Evolutionary conservation across 2,888 invertebrate species (phyloP).

Genomic region (Parnassius mnemosyne): DNA sequence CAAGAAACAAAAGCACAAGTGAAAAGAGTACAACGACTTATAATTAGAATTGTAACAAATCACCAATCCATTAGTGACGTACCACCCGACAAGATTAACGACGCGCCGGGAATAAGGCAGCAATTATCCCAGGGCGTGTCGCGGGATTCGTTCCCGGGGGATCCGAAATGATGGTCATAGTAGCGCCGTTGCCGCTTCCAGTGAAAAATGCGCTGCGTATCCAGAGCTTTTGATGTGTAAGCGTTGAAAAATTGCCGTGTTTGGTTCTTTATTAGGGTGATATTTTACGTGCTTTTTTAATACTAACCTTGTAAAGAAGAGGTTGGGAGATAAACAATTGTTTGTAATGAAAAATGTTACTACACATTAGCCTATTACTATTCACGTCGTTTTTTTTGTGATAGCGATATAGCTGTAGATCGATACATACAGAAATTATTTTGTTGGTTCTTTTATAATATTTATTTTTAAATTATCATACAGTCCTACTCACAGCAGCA

Average conservation of each 20-base stretch:
- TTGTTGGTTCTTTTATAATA: no score
- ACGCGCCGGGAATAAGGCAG: conserved; percentile 56
- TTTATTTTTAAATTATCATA: no score
- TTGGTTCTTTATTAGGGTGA: conserved; percentile 31
- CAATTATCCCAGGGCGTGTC: conserved; percentile 53
- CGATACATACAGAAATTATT: no score
- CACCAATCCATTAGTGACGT: conserved; percentile 62
- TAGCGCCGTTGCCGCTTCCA: conserved; percentile 32
- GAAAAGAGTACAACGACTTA: conserved; percentile 33
- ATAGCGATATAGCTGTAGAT: not conserved
- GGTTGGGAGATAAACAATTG: conserved; percentile 15
- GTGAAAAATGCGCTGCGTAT: conserved; percentile 36
- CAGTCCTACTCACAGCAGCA: no score
- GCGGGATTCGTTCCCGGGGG: conserved; percentile 43
- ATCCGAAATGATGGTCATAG: conserved; percentile 39
- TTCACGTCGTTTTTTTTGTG: not conserved
- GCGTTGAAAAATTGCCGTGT: conserved; percentile 38
- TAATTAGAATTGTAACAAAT: conserved; percentile 60
- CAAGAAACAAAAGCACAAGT: conserved; percentile 12
- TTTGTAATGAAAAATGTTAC: not conserved
- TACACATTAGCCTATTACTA: not conserved
- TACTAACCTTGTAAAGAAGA: conserved; percentile 1
- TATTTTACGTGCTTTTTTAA: conserved; percentile 17
- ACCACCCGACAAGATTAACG: conserved; percentile 58
- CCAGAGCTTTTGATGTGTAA: conserved; percentile 35